Evolutionary conservation across 1,140 invertebrate genomes (phyloP).

Genomic region (Leptopilina boulardi): DNA sequence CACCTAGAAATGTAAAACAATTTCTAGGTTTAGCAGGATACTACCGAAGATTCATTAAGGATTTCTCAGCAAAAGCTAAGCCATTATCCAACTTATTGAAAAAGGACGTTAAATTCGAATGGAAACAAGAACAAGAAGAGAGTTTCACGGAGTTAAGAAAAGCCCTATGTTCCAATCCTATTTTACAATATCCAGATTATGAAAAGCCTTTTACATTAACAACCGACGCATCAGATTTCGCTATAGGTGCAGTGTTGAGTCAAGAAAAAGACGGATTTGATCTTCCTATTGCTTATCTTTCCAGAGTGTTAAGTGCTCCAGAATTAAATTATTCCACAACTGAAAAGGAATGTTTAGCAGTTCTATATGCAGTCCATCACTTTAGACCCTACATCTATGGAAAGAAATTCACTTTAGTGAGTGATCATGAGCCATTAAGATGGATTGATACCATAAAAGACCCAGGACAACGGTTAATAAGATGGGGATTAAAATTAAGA

Average conservation of each 20-base stretch:
- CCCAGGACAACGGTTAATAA: neutral
- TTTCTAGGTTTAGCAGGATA: constrained; percentile 31
- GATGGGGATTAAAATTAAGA: no score
- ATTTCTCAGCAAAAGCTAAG: no score
- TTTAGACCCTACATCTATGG: constrained; percentile 8
- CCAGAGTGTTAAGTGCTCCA: neutral
- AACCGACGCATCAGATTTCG: no score
- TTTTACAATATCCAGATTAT: no score
- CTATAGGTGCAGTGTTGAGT: no score
- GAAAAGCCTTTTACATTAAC: no score
- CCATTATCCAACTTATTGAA: no score
- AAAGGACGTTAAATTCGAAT: no score
- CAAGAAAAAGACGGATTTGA: no score
- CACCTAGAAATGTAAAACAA: neutral
- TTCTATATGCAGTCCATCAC: neutral
- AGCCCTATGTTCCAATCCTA: no score
- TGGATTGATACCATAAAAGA: neutral
- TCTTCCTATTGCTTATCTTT: neutral
- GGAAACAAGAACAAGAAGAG: no score
- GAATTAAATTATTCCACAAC: constrained; percentile 19
- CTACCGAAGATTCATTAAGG: neutral
- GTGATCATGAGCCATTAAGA: neutral
- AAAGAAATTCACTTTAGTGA: neutral
- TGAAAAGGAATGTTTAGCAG: constrained; percentile 6
- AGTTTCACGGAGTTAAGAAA: no score